Conservation (phyloP, 1,140 invertebrate genomes). For the Cydia splendana region DNA sequence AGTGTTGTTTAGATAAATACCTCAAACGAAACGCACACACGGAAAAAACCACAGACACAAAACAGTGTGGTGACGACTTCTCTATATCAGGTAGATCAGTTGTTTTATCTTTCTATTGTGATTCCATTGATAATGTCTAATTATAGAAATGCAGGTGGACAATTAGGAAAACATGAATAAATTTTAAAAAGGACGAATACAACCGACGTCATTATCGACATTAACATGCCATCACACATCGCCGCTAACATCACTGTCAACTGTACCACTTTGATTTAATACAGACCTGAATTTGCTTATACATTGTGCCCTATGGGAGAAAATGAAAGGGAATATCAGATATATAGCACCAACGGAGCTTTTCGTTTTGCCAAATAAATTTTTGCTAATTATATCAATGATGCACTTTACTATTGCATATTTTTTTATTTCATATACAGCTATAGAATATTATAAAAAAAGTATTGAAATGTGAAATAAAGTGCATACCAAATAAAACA, state of each 20-base stretch:
- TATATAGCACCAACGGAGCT: not conserved
- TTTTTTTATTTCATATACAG: not conserved
- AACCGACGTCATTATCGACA: slow-evolving; percentile 9
- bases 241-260: slow-evolving; percentile 59
- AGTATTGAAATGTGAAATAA: not conserved
- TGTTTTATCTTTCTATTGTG: slow-evolving; percentile 10
- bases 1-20: not conserved
- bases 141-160: slow-evolving; percentile 28
- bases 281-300: slow-evolving; percentile 81
- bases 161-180: slow-evolving; percentile 15
- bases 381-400: not conserved
- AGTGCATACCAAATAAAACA: not conserved
- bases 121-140: slow-evolving; percentile 10
- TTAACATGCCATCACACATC: slow-evolving; percentile 39
- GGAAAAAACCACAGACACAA: slow-evolving; percentile 9
- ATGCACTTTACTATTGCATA: not conserved
- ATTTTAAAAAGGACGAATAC: slow-evolving; percentile 18
- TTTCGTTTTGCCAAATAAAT: not conserved
- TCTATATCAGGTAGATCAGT: slow-evolving; percentile 4
- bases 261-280: slow-evolving; percentile 51
- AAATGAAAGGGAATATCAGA: slow-evolving; percentile 64
- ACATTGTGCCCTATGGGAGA: slow-evolving; percentile 78
- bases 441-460: not conserved
- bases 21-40: slow-evolving; percentile 17
- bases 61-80: slow-evolving; percentile 2